A percentile compares a stretch with the other conserved stretches of the same genome.
Evolutionary conservation across 2,113 vertebrate genomes (phyloP).

Genomic region (Xiphias gladius): DNA sequence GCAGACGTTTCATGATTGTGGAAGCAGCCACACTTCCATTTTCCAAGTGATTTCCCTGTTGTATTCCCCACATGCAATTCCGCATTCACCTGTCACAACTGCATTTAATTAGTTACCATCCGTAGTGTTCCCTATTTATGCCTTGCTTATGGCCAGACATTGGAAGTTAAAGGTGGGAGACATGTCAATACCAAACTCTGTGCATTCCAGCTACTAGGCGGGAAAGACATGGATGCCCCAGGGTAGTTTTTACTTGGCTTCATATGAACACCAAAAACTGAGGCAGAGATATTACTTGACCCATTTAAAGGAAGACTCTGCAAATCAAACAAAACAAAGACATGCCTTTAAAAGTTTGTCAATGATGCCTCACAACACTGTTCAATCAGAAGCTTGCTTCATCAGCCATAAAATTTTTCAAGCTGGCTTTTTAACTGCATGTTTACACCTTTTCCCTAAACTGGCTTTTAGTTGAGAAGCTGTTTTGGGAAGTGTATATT

Average conservation of each 20-base stretch:
- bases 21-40: slow-evolving; percentile 38
- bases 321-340: background rate
- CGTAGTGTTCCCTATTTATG: slow-evolving; percentile 46
- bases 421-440: background rate
- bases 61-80: slow-evolving; percentile 33
- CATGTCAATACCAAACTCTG: slow-evolving; percentile 24
- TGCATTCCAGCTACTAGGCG: background rate
- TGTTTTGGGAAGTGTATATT: background rate
- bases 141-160: slow-evolving; percentile 39
- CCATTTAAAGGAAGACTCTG: background rate
- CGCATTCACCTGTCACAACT: slow-evolving; percentile 53
- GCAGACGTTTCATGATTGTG: slow-evolving; percentile 32
- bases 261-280: background rate
- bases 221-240: background rate
- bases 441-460: background rate
- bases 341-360: background rate
- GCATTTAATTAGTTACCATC: slow-evolving; percentile 52
- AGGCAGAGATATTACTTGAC: background rate
- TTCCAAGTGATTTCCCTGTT: slow-evolving; percentile 20
- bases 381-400: background rate
- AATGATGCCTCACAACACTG: background rate
- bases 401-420: background rate
- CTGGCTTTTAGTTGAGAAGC: background rate
- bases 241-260: slow-evolving; percentile 16
- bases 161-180: slow-evolving; percentile 37